phyloP scores from a whole-genome alignment of 2,797 vertebrate species.

The Muscicapa striata region DNA sequence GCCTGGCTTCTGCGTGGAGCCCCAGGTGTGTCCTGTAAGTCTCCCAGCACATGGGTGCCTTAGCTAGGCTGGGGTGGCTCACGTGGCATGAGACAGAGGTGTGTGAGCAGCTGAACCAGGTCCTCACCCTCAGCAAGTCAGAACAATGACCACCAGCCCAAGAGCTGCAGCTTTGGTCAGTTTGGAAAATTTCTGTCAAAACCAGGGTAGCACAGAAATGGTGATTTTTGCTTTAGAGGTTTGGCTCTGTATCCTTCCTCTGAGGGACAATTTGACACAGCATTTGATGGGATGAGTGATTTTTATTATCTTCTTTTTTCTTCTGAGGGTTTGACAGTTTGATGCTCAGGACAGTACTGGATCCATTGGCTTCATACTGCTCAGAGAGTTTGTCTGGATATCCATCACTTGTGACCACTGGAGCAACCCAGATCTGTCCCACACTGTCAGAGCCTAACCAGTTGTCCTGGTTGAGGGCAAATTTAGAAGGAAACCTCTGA shows the following conservation, averaged over 20 bases:
- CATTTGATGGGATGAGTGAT: neutral
- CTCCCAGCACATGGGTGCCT: neutral
- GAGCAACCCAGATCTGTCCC: neutral
- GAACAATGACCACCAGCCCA: neutral
- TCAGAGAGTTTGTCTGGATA: neutral
- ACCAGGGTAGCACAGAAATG: neutral
- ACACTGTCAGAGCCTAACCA: neutral
- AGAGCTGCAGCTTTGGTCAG: neutral
- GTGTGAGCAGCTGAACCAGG: neutral
- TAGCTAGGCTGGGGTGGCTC: neutral
- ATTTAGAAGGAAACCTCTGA: no score
- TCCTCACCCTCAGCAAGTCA: neutral
- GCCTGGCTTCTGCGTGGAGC: neutral
- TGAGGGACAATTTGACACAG: neutral
- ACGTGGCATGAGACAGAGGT: neutral
- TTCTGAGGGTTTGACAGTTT: neutral
- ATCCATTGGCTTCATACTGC: neutral
- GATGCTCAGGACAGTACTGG: neutral
- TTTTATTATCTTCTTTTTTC: neutral
- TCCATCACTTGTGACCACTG: neutral
- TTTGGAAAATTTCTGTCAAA: neutral
- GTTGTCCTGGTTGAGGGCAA: no score
- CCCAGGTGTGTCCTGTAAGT: neutral
- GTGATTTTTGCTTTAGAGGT: neutral
- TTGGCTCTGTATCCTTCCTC: neutral